phyloP scores from a whole-genome alignment of 2,113 vertebrate genomes.

The Cyprinus carpio region DNA sequence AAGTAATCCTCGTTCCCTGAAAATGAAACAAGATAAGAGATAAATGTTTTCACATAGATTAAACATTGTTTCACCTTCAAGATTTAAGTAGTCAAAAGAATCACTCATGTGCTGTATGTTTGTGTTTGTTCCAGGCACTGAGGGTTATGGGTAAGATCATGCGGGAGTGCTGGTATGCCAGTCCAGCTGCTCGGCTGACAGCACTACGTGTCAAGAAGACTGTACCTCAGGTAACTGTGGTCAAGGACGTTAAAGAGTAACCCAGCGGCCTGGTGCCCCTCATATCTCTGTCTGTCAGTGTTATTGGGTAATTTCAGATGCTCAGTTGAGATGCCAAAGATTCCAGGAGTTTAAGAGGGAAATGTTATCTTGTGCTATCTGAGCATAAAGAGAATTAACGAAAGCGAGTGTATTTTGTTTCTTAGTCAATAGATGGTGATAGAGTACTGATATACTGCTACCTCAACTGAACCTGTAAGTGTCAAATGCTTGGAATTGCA shows the following conservation, averaged over 20 bases:
- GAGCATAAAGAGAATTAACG: not conserved
- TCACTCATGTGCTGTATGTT: not conserved
- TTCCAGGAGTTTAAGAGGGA: conserved; percentile 35
- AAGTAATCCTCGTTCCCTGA: too few relatives aligned
- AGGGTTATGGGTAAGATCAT: conserved; percentile 92
- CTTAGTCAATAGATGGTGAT: not conserved
- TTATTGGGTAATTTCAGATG: conserved; percentile 5
- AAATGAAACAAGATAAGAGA: too few relatives aligned
- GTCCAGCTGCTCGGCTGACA: conserved; percentile 87
- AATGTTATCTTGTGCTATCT: not conserved
- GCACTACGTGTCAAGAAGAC: conserved; percentile 97
- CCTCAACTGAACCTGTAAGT: conserved; percentile 73
- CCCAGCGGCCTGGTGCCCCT: not conserved
- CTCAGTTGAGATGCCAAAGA: conserved; percentile 67
- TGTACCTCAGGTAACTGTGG: conserved; percentile 82
- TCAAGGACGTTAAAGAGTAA: conserved; percentile 77
- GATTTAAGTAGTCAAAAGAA: not conserved
- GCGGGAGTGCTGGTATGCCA: conserved; percentile 94
- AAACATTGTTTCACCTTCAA: too few relatives aligned
- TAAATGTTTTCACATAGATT: too few relatives aligned
- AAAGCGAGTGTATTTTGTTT: not conserved
- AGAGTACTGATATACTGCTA: conserved; percentile 66
- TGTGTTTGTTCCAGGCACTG: conserved; percentile 77
- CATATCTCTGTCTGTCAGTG: not conserved
- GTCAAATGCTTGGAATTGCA: conserved; percentile 74